phyloP scores from a whole-genome alignment of 2,888 invertebrate species.

The Eupithecia vulgata region DNA sequence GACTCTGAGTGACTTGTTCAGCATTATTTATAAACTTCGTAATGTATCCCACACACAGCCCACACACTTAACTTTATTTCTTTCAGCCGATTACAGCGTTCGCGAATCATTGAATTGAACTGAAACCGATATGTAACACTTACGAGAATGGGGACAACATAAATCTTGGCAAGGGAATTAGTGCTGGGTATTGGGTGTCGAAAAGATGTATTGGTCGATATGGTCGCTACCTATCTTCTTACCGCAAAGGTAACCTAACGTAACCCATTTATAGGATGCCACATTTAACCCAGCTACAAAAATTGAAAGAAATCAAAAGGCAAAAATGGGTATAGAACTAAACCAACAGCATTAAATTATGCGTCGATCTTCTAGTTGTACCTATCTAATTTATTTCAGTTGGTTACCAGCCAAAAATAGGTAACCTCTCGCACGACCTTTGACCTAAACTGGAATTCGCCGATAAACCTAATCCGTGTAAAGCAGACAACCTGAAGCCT shows the following conservation, averaged over 20 bases:
- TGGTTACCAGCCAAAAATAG: conserved; percentile 20
- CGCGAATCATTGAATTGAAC: neutral
- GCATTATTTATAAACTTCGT: no score
- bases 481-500: conserved; percentile 43
- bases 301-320: neutral
- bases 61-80: neutral
- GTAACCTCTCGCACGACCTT: conserved; percentile 23
- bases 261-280: neutral
- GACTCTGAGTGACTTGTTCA: neutral
- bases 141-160: conserved; percentile 21
- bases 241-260: conserved; percentile 6
- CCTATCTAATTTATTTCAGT: conserved; percentile 1
- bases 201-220: conserved; percentile 21
- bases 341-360: neutral
- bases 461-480: conserved; percentile 42
- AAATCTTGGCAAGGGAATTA: conserved; percentile 30
- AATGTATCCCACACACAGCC: neutral
- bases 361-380: neutral
- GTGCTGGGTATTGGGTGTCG: conserved; percentile 23
- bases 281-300: neutral
- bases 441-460: conserved; percentile 40
- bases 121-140: conserved; percentile 31
- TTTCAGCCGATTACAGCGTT: conserved; percentile 2
- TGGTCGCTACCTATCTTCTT: conserved; percentile 1
- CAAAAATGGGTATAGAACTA: neutral